Evolutionary conservation across 1,140 invertebrate genomes (phyloP).

Genomic region (Subanguina moxae): DNA sequence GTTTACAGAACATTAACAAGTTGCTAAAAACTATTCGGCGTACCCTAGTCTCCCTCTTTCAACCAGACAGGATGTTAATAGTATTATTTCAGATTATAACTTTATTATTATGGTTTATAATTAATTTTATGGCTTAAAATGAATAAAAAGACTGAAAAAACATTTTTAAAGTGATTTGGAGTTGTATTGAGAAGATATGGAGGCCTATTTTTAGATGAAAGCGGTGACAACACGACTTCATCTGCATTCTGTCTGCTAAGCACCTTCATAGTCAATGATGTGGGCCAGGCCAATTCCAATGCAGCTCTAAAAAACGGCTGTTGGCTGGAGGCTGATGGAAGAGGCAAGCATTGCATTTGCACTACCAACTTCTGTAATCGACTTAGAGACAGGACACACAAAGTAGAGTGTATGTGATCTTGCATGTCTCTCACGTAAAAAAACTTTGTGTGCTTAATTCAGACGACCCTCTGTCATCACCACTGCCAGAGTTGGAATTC

Average conservation of each 20-base stretch:
- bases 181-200: too few species aligned
- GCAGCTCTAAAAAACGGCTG: slow-evolving; percentile 7
- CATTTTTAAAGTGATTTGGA: neutral
- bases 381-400: slow-evolving; percentile 12
- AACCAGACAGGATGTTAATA: neutral
- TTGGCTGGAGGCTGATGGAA: slow-evolving; percentile 6
- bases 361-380: slow-evolving; percentile 22
- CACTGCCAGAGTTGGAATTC: slow-evolving; percentile 12
- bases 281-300: slow-evolving; percentile 4
- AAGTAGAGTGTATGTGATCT: neutral
- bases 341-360: slow-evolving; percentile 19
- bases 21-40: too few species aligned
- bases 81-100: neutral
- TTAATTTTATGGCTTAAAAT: neutral
- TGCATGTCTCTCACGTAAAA: neutral
- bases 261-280: neutral
- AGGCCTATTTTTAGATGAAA: slow-evolving; percentile 23
- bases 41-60: too few species aligned
- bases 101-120: neutral
- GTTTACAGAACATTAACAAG: neutral
- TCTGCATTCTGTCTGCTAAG: slow-evolving; percentile 10
- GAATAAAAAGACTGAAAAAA: neutral
- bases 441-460: neutral
- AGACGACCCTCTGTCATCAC: slow-evolving; percentile 4
- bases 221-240: slow-evolving; percentile 4